phyloP scores from a whole-genome alignment of 2,113 vertebrate species.

The Corythaeola cristata region DNA sequence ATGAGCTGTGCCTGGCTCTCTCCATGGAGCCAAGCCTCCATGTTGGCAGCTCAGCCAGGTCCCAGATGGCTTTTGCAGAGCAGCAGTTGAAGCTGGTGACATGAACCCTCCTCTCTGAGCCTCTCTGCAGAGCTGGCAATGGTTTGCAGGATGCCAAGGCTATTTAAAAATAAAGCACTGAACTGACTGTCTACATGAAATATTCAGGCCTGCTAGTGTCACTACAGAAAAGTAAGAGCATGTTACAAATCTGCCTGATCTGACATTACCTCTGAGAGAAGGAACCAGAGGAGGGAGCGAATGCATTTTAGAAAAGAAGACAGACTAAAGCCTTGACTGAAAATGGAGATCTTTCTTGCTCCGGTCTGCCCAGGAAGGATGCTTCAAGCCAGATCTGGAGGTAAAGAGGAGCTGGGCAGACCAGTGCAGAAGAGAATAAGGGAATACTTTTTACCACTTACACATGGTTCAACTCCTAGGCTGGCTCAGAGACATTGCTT shows the following conservation, averaged over 20 bases:
- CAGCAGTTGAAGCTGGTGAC: background rate
- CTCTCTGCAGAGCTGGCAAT: background rate
- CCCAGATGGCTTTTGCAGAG: background rate
- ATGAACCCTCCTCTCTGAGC: background rate
- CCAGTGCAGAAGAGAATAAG: background rate
- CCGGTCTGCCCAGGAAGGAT: background rate
- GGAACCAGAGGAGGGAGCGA: background rate
- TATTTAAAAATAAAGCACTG: background rate
- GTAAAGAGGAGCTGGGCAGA: background rate
- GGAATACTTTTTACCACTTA: background rate
- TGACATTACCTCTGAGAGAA: background rate
- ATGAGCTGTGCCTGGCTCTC: background rate
- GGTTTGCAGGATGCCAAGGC: background rate
- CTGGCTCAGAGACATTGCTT: background rate
- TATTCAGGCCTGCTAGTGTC: background rate
- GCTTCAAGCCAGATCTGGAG: background rate
- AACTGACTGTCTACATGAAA: slow-evolving; percentile 7
- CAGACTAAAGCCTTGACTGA: background rate
- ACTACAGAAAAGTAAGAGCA: background rate
- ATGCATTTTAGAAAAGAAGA: background rate
- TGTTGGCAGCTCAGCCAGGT: background rate
- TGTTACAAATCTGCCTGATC: background rate
- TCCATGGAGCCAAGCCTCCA: background rate
- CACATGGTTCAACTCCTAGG: background rate
- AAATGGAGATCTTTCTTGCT: background rate